These are phyloP conservation scores for Eupithecia pulchellata DNA, from an alignment of 2,888 invertebrate species.

Conservation along the genomic window DNA sequence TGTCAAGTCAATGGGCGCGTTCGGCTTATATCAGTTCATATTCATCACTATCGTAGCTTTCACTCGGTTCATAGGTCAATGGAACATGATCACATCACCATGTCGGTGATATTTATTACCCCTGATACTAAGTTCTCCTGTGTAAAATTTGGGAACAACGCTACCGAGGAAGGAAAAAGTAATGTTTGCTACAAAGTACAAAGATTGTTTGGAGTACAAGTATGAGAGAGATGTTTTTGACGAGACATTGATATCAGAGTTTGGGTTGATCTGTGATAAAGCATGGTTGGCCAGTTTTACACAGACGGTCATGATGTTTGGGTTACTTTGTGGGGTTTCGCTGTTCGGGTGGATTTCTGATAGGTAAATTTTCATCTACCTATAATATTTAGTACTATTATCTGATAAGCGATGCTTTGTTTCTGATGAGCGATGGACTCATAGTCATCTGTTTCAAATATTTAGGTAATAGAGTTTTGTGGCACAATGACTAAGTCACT, in stretches of 20 bases:
- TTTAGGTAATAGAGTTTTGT: too few species aligned
- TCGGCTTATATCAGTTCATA: slow-evolving; percentile 61
- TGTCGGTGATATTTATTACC: slow-evolving; percentile 60
- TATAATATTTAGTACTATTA: neutral
- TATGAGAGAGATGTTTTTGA: slow-evolving; percentile 55
- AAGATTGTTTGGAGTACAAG: slow-evolving; percentile 58
- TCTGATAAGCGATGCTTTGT: neutral
- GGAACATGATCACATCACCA: too few species aligned
- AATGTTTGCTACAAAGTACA: slow-evolving; percentile 63
- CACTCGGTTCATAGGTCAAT: slow-evolving; percentile 54
- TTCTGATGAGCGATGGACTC: neutral
- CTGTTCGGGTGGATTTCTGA: slow-evolving; percentile 69
- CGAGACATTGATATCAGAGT: slow-evolving; percentile 57
- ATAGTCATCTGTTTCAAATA: neutral
- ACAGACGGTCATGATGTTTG: slow-evolving; percentile 64
- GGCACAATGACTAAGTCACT: too few species aligned
- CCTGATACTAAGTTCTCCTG: slow-evolving; percentile 61
- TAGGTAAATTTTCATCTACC: slow-evolving; percentile 49
- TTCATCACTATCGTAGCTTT: slow-evolving; percentile 46
- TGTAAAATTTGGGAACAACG: slow-evolving; percentile 48
- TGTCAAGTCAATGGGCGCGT: slow-evolving; percentile 60
- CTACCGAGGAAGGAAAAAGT: slow-evolving; percentile 45
- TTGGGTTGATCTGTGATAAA: slow-evolving; percentile 60
- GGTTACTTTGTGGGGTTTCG: slow-evolving; percentile 57
- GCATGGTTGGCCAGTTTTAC: slow-evolving; percentile 64